Conservation (phyloP, 2,113 vertebrate genomes). For the Motacilla tschutschensis region DNA sequence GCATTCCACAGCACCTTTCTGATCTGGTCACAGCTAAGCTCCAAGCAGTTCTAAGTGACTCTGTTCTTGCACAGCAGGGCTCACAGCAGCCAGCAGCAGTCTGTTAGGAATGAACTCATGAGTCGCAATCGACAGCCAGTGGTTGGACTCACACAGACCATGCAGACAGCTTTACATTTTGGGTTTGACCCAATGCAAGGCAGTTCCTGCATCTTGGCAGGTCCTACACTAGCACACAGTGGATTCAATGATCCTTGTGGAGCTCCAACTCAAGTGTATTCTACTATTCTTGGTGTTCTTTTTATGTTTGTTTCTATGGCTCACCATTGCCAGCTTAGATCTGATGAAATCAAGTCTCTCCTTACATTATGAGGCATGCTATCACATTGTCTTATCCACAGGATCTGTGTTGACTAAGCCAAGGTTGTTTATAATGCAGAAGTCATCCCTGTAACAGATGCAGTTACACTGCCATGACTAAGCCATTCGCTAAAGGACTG, state of each 20-base stretch:
- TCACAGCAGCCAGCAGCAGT: neutral
- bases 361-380: neutral
- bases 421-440: neutral
- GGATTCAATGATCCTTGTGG: neutral
- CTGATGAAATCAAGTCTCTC: neutral
- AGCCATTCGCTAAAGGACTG: neutral
- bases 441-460: neutral
- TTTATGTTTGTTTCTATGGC: neutral
- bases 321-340: neutral
- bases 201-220: neutral
- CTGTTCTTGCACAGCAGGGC: neutral
- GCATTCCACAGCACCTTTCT: neutral
- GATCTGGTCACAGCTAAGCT: neutral
- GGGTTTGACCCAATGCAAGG: neutral
- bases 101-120: neutral
- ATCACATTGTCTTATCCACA: neutral
- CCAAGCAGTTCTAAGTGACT: neutral
- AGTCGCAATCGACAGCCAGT: neutral
- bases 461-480: neutral
- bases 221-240: neutral
- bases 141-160: neutral
- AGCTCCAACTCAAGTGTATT: neutral
- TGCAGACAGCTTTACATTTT: neutral
- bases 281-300: fast-evolving
- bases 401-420: slow-evolving; percentile 3